Conservation (phyloP, 2,113 vertebrate species). For the Xyliphius kryptos region DNA sequence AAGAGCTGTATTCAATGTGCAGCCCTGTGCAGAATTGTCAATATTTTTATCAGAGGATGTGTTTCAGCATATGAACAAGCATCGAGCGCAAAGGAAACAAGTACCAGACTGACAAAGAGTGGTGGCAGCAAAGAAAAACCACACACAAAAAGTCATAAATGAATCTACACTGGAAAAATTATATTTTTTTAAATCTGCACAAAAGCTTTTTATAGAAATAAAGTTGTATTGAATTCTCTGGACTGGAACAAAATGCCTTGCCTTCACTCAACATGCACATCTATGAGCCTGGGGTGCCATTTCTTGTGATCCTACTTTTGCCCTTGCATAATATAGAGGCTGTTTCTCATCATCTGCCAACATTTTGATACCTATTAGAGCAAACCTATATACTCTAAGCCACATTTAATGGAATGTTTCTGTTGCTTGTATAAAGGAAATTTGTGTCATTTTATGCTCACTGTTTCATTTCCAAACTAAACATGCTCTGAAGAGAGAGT, state of each 20-base stretch:
- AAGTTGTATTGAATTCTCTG: too few species aligned
- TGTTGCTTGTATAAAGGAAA: slow-evolving; percentile 20
- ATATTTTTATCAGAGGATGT: slow-evolving; percentile 50
- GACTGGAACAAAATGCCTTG: too few species aligned
- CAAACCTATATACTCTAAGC: slow-evolving; percentile 25
- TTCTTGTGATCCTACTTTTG: too few species aligned
- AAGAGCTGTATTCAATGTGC: slow-evolving; percentile 47
- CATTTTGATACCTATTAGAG: slow-evolving; percentile 16
- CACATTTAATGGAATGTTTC: slow-evolving; percentile 31
- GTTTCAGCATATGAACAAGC: slow-evolving; percentile 14
- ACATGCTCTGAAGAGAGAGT: not conserved
- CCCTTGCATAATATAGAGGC: not conserved
- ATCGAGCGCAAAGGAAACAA: slow-evolving; percentile 14
- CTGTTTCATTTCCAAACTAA: slow-evolving; percentile 16
- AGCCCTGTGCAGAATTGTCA: slow-evolving; percentile 42
- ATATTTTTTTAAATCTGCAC: slow-evolving; percentile 26
- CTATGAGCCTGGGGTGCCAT: too few species aligned
- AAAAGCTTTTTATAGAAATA: slow-evolving; percentile 23
- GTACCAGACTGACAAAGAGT: not conserved
- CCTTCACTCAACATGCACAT: too few species aligned
- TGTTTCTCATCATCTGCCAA: slow-evolving; percentile 1
- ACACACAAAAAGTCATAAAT: slow-evolving; percentile 28
- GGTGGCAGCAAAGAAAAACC: slow-evolving; percentile 2
- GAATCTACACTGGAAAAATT: slow-evolving; percentile 16
- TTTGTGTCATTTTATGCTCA: slow-evolving; percentile 2